Conservation (phyloP, 1,140 invertebrate species). For the Macrobrachium rosenbergii region DNA sequence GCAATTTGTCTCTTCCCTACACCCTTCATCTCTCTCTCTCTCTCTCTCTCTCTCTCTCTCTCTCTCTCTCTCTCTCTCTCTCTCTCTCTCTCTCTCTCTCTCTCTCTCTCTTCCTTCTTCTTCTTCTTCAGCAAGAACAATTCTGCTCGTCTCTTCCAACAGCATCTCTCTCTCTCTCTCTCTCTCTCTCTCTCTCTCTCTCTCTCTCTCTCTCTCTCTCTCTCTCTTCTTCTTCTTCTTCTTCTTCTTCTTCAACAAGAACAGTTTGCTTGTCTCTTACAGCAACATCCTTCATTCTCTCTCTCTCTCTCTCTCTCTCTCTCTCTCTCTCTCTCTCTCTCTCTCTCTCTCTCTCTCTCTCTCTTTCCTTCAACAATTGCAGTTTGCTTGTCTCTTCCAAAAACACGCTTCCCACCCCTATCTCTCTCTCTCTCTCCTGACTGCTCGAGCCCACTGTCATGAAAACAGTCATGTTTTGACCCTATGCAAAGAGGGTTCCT, state of each 20-base stretch:
- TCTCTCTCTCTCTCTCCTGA: neutral
- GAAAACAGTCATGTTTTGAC: conserved; percentile 1
- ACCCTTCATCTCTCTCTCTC: conserved; percentile 21
- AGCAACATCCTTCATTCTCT: neutral
- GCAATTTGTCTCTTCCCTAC: neutral
- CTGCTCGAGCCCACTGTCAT: neutral
- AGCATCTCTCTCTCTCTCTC: neutral
- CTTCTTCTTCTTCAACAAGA: neutral
- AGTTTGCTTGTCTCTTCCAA: neutral
- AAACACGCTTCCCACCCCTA: neutral
- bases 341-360: neutral
- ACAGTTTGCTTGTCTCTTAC: neutral
- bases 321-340: neutral
- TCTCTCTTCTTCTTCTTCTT: neutral
- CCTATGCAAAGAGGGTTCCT: too few relatives aligned
- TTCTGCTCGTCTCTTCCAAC: conserved; percentile 9
- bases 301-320: neutral
- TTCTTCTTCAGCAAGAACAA: too few relatives aligned
- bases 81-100: neutral
- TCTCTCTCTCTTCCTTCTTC: neutral
- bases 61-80: neutral
- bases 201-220: neutral
- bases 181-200: conserved; percentile 1
- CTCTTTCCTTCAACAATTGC: neutral
- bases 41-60: conserved; percentile 17